Evolutionary conservation across 2,888 invertebrate genomes (phyloP).

Genomic region (Drosophila maculinotata): DNA sequence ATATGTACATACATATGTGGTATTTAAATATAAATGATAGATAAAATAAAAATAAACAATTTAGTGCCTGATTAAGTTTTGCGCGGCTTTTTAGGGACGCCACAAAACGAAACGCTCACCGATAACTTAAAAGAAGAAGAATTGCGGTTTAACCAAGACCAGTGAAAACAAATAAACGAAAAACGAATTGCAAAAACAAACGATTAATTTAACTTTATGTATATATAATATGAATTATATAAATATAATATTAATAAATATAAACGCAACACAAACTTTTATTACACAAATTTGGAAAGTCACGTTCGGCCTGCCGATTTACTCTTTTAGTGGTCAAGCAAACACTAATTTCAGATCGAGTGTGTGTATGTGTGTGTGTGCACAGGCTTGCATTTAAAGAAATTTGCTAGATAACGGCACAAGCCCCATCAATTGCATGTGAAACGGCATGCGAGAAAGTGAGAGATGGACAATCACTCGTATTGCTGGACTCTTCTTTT

Average conservation of each 20-base stretch:
- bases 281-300: conserved; percentile 1
- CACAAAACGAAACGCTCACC: conserved; percentile 37
- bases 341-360: background rate
- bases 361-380: background rate
- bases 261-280: conserved; percentile 10
- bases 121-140: conserved; percentile 21
- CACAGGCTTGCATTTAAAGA: conserved; percentile 14
- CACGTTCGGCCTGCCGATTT: conserved; percentile 55
- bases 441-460: background rate
- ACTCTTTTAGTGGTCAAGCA: conserved; percentile 3
- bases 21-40: background rate
- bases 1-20: background rate
- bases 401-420: conserved; percentile 39
- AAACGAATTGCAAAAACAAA: conserved; percentile 9
- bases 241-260: background rate
- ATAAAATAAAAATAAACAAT: conserved; percentile 26
- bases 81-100: conserved; percentile 18
- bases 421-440: conserved; percentile 24
- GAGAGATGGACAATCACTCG: background rate
- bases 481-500: background rate
- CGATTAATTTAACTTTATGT: background rate
- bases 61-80: conserved; percentile 32
- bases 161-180: conserved; percentile 3
- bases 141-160: conserved; percentile 25
- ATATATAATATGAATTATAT: background rate